These are phyloP conservation scores for Hippopotamus amphibius DNA, from an alignment of 2,113 vertebrate species.

Conservation along the genomic window DNA sequence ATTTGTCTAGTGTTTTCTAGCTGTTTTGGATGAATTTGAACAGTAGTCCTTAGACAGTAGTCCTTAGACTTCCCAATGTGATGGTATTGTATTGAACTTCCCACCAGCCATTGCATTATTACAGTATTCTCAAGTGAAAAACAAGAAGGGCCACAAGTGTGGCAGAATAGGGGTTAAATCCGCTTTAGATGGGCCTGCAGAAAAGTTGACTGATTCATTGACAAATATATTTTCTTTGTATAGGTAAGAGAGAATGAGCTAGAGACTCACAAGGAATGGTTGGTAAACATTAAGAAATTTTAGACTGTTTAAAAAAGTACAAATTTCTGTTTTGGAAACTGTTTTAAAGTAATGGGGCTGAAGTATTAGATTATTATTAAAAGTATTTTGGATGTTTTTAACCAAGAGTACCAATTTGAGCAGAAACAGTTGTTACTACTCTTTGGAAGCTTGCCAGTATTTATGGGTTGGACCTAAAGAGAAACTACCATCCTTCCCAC, in stretches of 20 bases:
- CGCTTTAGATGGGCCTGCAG: background rate
- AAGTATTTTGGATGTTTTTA: conserved; percentile 34
- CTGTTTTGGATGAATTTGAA: conserved; percentile 16
- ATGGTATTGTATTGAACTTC: background rate
- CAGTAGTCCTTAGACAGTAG: background rate
- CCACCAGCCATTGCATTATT: background rate
- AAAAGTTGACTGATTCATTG: conserved; percentile 25
- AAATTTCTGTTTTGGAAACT: conserved; percentile 42
- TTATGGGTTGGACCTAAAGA: background rate
- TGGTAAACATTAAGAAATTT: conserved; percentile 40
- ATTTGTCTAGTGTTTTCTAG: background rate
- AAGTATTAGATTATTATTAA: conserved; percentile 3
- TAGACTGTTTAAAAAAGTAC: background rate
- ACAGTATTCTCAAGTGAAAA: conserved; percentile 9
- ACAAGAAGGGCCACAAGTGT: conserved; percentile 2
- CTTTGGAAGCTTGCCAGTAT: conserved; percentile 5
- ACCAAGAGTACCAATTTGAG: background rate
- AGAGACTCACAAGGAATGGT: background rate
- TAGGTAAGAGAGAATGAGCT: background rate
- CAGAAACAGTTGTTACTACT: background rate
- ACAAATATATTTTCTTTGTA: background rate
- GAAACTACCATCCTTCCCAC: background rate
- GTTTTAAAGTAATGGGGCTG: conserved; percentile 29
- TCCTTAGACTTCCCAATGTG: background rate
- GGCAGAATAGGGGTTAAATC: background rate